Evolutionary conservation across 2,888 invertebrate species (phyloP), one percentile per base, ranked within the genome.

Genomic region (Corbicula japonica): DNA sequence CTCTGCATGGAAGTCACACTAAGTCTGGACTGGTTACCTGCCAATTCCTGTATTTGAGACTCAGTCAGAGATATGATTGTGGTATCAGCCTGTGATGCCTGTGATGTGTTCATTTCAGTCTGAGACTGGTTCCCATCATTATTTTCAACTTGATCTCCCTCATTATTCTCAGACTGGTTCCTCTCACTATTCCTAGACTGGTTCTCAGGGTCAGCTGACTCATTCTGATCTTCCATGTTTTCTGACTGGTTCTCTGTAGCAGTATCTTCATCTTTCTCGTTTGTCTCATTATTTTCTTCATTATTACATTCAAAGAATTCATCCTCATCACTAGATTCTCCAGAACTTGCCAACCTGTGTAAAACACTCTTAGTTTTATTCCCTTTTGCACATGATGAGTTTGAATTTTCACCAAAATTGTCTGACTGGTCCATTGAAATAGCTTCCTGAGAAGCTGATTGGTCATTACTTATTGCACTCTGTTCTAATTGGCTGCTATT

Each of bases 281-380:
- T 79, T 21, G 77, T 74, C 23, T 76, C 72, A 18, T 69, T 30
- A 6, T 61, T 41, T 38, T 77, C 76, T 28, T 86, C 85, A 32
- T 89, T 90, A 48, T 89, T 86, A 81, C 92, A 92, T 69, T 93
- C 93, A 85, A 88, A 93, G 76, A 93, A 93, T 78, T 93, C 91
- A n/a, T 92, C 58, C 21, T 60, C 92, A 44, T 85, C 84, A 74
- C 76, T 80, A 44, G 80, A 82, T 38, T 72, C 80, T 15, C 81
- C 80, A 26, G 61, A 38, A 28, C 81, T 75, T 30, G 44, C 65
- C 34, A 63, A 15, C 34, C 48, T 62, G 23, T 54, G 62, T 21
- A 54, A 50, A 48, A 48, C 60, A 60, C 44, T 65, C 34, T 28
- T n/a, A 38, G 28, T 62, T 30, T 54, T 35, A 56, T 1, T 41